A percentile compares a stretch with the other conserved stretches of the same genome.
Conservation (phyloP, 2,888 invertebrate species). For the Gandaritis pyraliata region DNA sequence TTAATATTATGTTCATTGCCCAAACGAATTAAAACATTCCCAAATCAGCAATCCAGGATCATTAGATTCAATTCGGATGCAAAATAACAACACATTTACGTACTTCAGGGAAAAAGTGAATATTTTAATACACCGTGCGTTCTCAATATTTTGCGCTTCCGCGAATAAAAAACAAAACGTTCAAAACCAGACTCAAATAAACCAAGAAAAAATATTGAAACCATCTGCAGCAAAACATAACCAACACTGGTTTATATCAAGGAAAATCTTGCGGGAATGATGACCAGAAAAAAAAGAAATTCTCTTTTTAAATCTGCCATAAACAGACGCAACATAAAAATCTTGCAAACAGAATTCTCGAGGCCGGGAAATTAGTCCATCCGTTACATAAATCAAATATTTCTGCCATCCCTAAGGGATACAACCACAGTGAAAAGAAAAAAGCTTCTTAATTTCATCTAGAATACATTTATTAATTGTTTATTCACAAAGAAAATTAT, state of each 20-base stretch:
- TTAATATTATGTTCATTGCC: too few relatives aligned
- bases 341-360: conserved; percentile 27
- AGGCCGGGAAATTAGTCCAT: conserved; percentile 40
- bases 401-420: conserved; percentile 34
- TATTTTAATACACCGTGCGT: too few relatives aligned
- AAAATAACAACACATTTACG: too few relatives aligned
- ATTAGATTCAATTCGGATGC: too few relatives aligned
- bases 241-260: conserved; percentile 27
- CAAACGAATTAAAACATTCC: too few relatives aligned
- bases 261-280: conserved; percentile 28
- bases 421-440: conserved; percentile 9
- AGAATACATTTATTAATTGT: too few relatives aligned
- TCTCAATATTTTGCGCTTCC: too few relatives aligned
- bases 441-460: neutral
- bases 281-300: conserved; percentile 26
- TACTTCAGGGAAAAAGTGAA: too few relatives aligned
- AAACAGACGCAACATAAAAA: conserved; percentile 32
- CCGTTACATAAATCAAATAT: conserved; percentile 42
- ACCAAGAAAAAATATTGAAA: conserved; percentile 17
- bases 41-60: too few relatives aligned
- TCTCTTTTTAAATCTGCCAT: conserved; percentile 25
- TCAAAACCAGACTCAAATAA: conserved; percentile 17
- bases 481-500: too few relatives aligned
- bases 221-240: conserved; percentile 14
- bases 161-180: conserved; percentile 4